phyloP scores from a whole-genome alignment of 2,888 invertebrate genomes.

The Meteorus cinctellus region DNA sequence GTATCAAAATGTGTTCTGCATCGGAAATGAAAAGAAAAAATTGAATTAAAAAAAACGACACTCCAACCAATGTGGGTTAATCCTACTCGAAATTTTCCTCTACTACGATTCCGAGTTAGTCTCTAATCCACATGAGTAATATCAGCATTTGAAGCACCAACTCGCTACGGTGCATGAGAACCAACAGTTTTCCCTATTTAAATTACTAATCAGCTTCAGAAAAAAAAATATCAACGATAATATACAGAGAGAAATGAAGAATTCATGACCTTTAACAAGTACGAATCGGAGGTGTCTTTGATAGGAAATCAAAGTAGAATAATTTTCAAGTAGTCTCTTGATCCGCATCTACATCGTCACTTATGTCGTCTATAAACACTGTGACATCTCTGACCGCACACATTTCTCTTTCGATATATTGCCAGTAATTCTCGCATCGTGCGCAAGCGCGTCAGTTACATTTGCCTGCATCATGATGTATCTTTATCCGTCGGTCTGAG shows the following conservation, averaged over 20 bases:
- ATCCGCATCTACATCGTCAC: too few relatives aligned
- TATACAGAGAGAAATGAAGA: too few relatives aligned
- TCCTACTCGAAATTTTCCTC: not conserved
- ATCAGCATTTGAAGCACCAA: not conserved
- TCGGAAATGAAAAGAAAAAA: not conserved
- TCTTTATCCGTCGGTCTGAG: conserved; percentile 21
- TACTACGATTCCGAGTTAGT: not conserved
- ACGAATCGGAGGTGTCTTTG: too few relatives aligned
- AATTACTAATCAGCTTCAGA: too few relatives aligned
- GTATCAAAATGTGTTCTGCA: conserved; percentile 16
- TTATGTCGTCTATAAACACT: not conserved
- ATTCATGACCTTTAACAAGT: too few relatives aligned
- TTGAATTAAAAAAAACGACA: not conserved
- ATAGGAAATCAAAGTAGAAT: too few relatives aligned
- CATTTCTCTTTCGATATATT: conserved; percentile 39
- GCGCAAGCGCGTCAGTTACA: conserved; percentile 1
- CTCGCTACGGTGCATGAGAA: not conserved
- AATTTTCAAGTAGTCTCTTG: too few relatives aligned
- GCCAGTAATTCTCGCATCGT: conserved; percentile 18
- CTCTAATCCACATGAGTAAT: not conserved
- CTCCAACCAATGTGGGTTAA: conserved; percentile 5
- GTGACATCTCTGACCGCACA: conserved; percentile 45
- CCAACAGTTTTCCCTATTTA: too few relatives aligned
- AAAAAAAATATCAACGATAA: too few relatives aligned
- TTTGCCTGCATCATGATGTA: not conserved